A percentile compares a stretch with the other conserved stretches of the same genome.
Evolutionary conservation across 2,113 vertebrate genomes (phyloP).

Genomic region (Cacatua alba): DNA sequence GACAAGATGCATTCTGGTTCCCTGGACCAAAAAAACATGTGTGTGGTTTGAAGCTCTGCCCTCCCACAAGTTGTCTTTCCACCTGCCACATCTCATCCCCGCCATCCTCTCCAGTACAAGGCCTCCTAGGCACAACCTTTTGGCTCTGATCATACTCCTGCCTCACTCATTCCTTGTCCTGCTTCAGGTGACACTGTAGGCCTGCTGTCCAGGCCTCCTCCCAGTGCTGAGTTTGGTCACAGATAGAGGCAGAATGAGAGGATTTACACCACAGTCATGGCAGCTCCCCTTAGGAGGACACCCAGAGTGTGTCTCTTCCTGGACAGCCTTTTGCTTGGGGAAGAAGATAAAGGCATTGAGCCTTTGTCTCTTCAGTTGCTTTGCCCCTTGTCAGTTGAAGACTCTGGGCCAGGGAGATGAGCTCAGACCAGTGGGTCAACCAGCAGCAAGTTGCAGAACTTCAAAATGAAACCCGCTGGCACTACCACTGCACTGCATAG

Average conservation of each 20-base stretch:
- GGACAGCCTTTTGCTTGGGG: not conserved
- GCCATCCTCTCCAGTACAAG: not conserved
- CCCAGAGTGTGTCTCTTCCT: not conserved
- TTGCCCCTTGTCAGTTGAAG: not conserved
- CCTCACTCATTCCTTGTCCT: not conserved
- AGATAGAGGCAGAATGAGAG: not conserved
- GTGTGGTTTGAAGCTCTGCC: not conserved
- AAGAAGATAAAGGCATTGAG: not conserved
- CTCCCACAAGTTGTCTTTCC: not conserved
- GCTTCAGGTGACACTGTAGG: rapidly evolving
- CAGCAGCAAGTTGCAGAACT: not conserved
- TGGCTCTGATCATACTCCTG: not conserved
- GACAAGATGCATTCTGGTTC: not conserved
- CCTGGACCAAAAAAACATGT: rapidly evolving
- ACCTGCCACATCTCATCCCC: not conserved
- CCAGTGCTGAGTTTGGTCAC: rapidly evolving
- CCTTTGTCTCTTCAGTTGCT: not conserved
- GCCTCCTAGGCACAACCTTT: not conserved
- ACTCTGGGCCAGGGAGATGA: not conserved
- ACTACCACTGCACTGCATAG: rapidly evolving
- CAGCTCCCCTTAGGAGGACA: not conserved
- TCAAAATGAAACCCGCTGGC: not conserved
- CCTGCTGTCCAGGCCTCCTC: not conserved
- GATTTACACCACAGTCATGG: not conserved
- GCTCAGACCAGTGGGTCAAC: not conserved